Base-by-base conservation (phyloP, 2,888 invertebrate species). In the Bursaphelenchus okinawaensis region DNA sequence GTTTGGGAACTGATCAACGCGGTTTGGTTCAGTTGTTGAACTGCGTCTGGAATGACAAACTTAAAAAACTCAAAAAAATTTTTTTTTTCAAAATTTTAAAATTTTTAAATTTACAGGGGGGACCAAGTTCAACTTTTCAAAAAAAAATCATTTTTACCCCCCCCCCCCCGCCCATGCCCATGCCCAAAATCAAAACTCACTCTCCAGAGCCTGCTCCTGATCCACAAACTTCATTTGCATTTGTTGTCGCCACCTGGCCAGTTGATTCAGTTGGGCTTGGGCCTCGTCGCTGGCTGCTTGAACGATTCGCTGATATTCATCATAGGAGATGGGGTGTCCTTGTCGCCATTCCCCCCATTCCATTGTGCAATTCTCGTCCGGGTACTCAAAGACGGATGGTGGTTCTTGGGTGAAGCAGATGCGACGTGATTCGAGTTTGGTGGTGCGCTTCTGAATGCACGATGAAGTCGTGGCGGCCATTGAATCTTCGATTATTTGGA, bases 301-400 rank as follows among this genome's bases (percentile, higher is more conserved):
- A 7, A 70, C 55, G 29, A 71, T 62, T 27, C 66, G 54, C 22
- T 68, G 66, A 31, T 70, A 70, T 4, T 70, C 66, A n/a, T 70
- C 63, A 50, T 69, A 74, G 27, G 64, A 29, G 50, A 74, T 65
- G 19, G 56, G 59, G 22, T 54, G 52, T n/a, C 73, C 73, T 20
- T 70, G 65, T 22, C 56, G 23, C 73, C 73, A 74, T 23, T 63
- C 68, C 27, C 62, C 66, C 12, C 55, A 51, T 9, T 67, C 66
- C 23, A 63, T 55, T n/a, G 74, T 69, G 7, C 62, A 52, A 4
- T 63, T 64, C 52, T 75, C 75, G 58, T 75, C 74, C 52, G 75
- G 61, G 56, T 75, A 75, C 9, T 72, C 65, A 56, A 74, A 75
- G 31, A 74, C 75, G 20, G 55, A 28, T 12, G 75, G 73, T n/a